Percentiles rank a stretch among this genome's conserved stretches.
Conservation (phyloP, 2,888 invertebrate genomes). For the Omphaloscelis lunosa region DNA sequence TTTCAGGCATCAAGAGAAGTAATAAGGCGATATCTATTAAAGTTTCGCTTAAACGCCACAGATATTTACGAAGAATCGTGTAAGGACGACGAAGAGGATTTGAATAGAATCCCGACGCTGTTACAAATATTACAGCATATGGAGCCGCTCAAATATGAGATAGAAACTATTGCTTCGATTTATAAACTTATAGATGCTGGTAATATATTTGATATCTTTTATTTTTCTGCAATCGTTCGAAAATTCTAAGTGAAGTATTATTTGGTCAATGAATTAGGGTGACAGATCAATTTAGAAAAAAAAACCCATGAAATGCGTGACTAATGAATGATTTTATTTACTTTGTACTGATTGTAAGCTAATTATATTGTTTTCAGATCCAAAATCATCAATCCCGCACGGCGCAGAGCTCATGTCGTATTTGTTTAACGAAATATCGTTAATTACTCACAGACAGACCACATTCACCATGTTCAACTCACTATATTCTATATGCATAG, state of each 20-base stretch:
- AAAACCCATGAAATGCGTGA: not conserved
- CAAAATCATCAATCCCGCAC: slow-evolving; percentile 75
- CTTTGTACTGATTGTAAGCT: not conserved
- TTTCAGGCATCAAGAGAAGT: slow-evolving; percentile 92
- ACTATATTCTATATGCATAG: slow-evolving; percentile 89
- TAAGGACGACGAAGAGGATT: slow-evolving; percentile 68
- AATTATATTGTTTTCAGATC: slow-evolving; percentile 72
- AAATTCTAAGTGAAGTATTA: not conserved
- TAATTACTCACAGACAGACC: slow-evolving; percentile 90
- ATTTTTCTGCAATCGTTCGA: not conserved
- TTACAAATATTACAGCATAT: slow-evolving; percentile 84
- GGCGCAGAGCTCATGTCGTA: slow-evolving; percentile 92
- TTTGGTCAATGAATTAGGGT: not conserved
- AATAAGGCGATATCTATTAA: slow-evolving; percentile 90
- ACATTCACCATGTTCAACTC: slow-evolving; percentile 90
- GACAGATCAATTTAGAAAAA: not conserved
- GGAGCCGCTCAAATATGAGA: slow-evolving; percentile 88
- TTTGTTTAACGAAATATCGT: slow-evolving; percentile 91
- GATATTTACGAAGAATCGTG: slow-evolving; percentile 81
- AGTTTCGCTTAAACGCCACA: slow-evolving; percentile 90
- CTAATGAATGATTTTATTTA: not conserved
- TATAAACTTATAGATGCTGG: slow-evolving; percentile 88
- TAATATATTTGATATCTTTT: slow-evolving; percentile 58
- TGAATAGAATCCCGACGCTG: slow-evolving; percentile 84
- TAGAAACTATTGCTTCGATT: slow-evolving; percentile 89